Percentiles rank a stretch among this genome's conserved stretches.
These are phyloP conservation scores for Tenodera sinensis DNA, from an alignment of 2,888 invertebrate species.

Conservation along the genomic window DNA sequence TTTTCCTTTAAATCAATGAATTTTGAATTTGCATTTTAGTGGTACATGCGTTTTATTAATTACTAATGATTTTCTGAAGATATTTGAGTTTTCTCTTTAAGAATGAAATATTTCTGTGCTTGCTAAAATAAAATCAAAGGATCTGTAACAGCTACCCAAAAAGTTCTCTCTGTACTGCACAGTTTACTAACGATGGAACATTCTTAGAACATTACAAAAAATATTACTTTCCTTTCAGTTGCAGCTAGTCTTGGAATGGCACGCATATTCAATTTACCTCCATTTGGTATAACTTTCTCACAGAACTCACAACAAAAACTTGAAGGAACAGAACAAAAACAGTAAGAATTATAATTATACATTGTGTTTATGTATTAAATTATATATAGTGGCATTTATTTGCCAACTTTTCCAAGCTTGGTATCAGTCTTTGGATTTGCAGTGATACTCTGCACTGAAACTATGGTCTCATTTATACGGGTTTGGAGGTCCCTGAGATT, in stretches of 20 bases:
- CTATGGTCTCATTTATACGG: constrained; percentile 89
- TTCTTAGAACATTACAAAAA: not conserved
- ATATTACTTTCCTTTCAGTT: constrained; percentile 47
- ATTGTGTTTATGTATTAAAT: not conserved
- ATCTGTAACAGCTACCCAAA: too few species aligned
- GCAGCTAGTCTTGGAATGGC: constrained; percentile 56
- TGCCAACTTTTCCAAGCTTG: constrained; percentile 87
- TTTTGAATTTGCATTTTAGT: too few species aligned
- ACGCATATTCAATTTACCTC: constrained; percentile 52
- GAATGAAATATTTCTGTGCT: not conserved
- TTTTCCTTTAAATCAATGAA: too few species aligned
- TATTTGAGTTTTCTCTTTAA: not conserved
- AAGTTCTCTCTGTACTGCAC: not conserved
- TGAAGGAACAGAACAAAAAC: not conserved
- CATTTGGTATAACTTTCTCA: constrained; percentile 27
- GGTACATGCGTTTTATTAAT: too few species aligned
- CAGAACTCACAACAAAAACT: not conserved
- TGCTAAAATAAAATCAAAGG: too few species aligned
- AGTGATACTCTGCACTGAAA: constrained; percentile 85
- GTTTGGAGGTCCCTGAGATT: constrained; percentile 86
- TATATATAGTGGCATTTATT: constrained; percentile 41
- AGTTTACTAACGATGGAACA: not conserved
- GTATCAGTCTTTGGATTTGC: constrained; percentile 97
- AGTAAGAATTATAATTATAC: not conserved
- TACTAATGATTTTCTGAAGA: too few species aligned